phyloP scores from a whole-genome alignment of 2,888 invertebrate species.

The Hyles lineata region DNA sequence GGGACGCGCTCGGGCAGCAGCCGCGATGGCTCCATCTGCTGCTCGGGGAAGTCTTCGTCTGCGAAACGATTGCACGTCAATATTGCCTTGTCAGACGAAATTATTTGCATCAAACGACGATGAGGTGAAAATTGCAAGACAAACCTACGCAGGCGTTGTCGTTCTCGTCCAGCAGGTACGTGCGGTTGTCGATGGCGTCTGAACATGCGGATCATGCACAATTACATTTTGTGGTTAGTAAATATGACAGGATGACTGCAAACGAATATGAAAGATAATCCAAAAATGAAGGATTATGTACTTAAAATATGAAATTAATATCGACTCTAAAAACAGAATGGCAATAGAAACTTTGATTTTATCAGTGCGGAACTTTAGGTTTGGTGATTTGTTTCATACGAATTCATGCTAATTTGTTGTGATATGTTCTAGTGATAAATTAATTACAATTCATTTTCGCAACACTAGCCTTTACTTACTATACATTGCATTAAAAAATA shows the following conservation, averaged over 20 bases:
- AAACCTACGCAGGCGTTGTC: conserved; percentile 85
- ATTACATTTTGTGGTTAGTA: conserved; percentile 57
- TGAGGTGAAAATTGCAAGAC: conserved; percentile 47
- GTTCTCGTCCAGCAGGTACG: conserved; percentile 91
- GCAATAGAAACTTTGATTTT: too few species aligned
- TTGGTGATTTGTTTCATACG: not conserved
- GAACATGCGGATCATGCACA: conserved; percentile 79
- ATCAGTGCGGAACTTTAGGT: too few species aligned
- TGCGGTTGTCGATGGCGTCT: conserved; percentile 91
- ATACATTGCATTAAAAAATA: too few species aligned
- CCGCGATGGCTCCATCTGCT: conserved; percentile 75
- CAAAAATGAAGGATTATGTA: too few species aligned
- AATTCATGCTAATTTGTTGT: not conserved
- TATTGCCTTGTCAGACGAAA: not conserved
- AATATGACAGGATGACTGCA: conserved; percentile 33
- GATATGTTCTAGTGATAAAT: not conserved
- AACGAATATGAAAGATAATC: not conserved
- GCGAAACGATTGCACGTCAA: conserved; percentile 35
- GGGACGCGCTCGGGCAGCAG: conserved; percentile 75
- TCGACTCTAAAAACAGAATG: too few species aligned
- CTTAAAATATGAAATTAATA: too few species aligned
- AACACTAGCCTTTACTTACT: too few species aligned
- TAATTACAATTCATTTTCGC: too few species aligned
- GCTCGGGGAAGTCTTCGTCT: conserved; percentile 75
- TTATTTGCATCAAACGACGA: conserved; percentile 18